Conservation (phyloP, 2,888 invertebrate genomes). For the Nomada fucata region DNA sequence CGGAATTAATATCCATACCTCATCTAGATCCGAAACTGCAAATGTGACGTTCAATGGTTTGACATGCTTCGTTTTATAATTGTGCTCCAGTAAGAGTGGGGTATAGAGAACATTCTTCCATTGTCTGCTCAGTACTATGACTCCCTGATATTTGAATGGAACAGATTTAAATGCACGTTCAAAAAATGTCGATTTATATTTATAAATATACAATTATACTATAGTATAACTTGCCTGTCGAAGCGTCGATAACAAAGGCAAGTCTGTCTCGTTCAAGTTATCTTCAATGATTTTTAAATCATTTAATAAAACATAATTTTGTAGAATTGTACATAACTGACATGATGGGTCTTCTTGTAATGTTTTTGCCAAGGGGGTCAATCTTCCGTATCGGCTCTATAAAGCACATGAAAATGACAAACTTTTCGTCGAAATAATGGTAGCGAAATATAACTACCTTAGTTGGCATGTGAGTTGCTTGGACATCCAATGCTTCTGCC, state of each 20-base stretch:
- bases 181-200: background rate
- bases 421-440: background rate
- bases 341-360: slow-evolving; percentile 98
- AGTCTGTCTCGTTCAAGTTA: slow-evolving; percentile 92
- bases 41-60: slow-evolving; percentile 95
- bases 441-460: slow-evolving; percentile 86
- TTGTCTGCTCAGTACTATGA: slow-evolving; percentile 97
- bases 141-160: slow-evolving; percentile 87
- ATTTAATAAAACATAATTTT: slow-evolving; percentile 92
- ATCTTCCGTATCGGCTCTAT: slow-evolving; percentile 95
- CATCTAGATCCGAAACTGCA: slow-evolving; percentile 92
- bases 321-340: slow-evolving; percentile 95
- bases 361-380: slow-evolving; percentile 94
- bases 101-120: slow-evolving; percentile 99
- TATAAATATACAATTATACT: slow-evolving; percentile 7
- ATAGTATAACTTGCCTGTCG: slow-evolving; percentile 88
- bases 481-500: slow-evolving; percentile 96
- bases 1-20: slow-evolving; percentile 85
- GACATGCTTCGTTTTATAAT: slow-evolving; percentile 93
- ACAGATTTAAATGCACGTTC: background rate
- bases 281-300: slow-evolving; percentile 92
- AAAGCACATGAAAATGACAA: slow-evolving; percentile 6
- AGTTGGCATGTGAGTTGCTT: slow-evolving; percentile 91
- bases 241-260: slow-evolving; percentile 94
- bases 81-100: slow-evolving; percentile 94